phyloP scores from a whole-genome alignment of 2,888 invertebrate species.

The Sialis fuliginosa region DNA sequence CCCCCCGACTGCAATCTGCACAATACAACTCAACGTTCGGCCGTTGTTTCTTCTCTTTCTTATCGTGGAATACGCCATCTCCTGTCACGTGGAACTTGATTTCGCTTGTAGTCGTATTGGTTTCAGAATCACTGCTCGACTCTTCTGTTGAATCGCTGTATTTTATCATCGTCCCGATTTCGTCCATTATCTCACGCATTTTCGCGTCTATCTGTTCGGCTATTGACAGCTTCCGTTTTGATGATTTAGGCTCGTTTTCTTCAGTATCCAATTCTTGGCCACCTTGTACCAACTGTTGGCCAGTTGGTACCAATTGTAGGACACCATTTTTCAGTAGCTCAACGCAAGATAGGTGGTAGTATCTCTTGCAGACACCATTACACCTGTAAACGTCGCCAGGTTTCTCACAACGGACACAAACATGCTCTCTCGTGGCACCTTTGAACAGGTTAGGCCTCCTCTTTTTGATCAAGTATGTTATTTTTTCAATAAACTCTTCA shows the following conservation, averaged over 20 bases:
- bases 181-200: slow-evolving; percentile 34
- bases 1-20: slow-evolving; percentile 37
- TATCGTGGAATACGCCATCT: slow-evolving; percentile 9
- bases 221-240: slow-evolving; percentile 9
- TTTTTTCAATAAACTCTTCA: background rate
- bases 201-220: slow-evolving; percentile 28
- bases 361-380: slow-evolving; percentile 51
- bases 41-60: slow-evolving; percentile 1
- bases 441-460: slow-evolving; percentile 46
- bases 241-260: too few species aligned
- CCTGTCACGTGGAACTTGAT: slow-evolving; percentile 19
- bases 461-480: slow-evolving; percentile 10
- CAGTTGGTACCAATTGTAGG: too few species aligned
- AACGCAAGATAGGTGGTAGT: slow-evolving; percentile 54
- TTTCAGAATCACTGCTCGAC: slow-evolving; percentile 21
- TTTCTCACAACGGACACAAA: slow-evolving; percentile 64
- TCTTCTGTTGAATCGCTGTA: slow-evolving; percentile 22
- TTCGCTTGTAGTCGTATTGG: slow-evolving; percentile 15
- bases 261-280: too few species aligned
- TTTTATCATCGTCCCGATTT: slow-evolving; percentile 24
- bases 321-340: slow-evolving; percentile 13
- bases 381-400: slow-evolving; percentile 52
- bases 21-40: slow-evolving; percentile 31
- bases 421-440: slow-evolving; percentile 49
- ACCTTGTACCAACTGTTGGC: too few species aligned